phyloP scores from a whole-genome alignment of 2,113 vertebrate genomes.

The Platichthys flesus region DNA sequence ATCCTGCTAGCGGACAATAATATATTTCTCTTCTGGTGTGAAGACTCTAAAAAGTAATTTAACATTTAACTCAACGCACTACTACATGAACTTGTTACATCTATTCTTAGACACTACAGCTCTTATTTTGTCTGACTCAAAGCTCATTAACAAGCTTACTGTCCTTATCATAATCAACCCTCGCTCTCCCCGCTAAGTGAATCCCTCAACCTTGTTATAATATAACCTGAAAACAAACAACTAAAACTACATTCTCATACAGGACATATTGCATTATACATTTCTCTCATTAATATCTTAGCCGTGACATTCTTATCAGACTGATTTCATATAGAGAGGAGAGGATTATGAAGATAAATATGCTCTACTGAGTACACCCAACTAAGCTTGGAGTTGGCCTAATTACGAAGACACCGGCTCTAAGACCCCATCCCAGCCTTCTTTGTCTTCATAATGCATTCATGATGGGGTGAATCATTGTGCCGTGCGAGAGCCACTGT shows the following conservation, averaged over 20 bases:
- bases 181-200: not conserved
- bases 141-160: constrained; percentile 26
- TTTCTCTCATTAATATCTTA: constrained; percentile 15
- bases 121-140: not conserved
- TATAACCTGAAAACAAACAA: not conserved
- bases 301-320: constrained; percentile 26
- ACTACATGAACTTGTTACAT: not conserved
- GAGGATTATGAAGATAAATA: constrained; percentile 54
- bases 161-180: not conserved
- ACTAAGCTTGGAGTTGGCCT: constrained; percentile 44
- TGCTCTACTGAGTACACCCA: constrained; percentile 32
- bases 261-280: not conserved
- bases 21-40: no score
- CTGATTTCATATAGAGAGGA: constrained; percentile 23
- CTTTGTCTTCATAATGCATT: constrained; percentile 53
- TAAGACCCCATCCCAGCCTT: constrained; percentile 30
- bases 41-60: no score
- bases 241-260: not conserved
- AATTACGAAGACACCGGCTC: constrained; percentile 52
- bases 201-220: not conserved
- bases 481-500: constrained; percentile 18
- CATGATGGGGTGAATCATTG: constrained; percentile 42
- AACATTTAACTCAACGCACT: no score
- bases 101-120: constrained; percentile 11
- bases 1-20: no score